Evolutionary conservation across 2,113 vertebrate species (phyloP), one percentile per base, ranked within the genome.

Genomic region (Gallinago media): DNA sequence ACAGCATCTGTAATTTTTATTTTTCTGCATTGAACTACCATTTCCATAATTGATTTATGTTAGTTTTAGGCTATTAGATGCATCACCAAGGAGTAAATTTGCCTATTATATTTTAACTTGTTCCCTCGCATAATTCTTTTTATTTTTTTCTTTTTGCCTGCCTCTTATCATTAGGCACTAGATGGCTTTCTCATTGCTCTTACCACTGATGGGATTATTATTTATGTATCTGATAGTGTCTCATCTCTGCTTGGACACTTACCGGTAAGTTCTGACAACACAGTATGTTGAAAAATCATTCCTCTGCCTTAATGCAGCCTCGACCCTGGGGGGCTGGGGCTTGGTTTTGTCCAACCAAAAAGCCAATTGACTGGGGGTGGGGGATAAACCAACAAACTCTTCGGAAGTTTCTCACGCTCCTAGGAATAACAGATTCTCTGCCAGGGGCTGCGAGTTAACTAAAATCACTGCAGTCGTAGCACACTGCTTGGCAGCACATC

Each of bases 161-260:
- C 83, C 71, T 96, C 4, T 94, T 44, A 61, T 93, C 78, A 13
- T 80, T 97, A 99, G 99, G 99, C 99, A 61, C 93, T 99, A 70
- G 99, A 99, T 96, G 99, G 98, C 50, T 99, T 99, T 98, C 98
- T 99, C 91, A 98, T 99, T 77, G 98, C 99, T 85, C 98, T 99
- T 88, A 99, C 98, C 62, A 98, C 98, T 84, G 99, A 99, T 89
- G 99, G 99, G 88, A 99, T 99, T 97, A 99, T 99, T 96, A 97
- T 99, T 96, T 99, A 99, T 58, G 98, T 99, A 32, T 99, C 98
- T 84, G 98, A 99, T 81, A 99, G 98, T 15, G 98, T 99, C 96
- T 98, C 98, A 1, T 98, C 98, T 84, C 98, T 99, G 59, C 99
- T 99, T 72, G 99, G 99, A 74, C 98, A 99, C 98, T 98, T 98